Base-by-base conservation (phyloP, 2,113 vertebrate species). In the Centropus bengalensis region DNA sequence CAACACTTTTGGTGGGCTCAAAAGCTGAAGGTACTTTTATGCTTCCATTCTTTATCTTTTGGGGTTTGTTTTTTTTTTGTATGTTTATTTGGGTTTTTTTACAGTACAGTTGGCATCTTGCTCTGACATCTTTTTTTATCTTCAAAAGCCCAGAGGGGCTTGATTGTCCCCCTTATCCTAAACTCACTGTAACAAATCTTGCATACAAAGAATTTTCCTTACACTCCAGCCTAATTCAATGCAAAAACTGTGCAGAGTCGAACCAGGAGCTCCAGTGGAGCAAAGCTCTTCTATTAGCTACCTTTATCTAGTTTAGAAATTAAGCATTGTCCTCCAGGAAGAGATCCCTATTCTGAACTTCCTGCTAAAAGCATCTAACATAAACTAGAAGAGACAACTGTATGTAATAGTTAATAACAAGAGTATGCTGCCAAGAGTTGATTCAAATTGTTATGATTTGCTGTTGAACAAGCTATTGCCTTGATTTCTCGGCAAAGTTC, bases 401-500 rank as follows among this genome's bases (percentile, higher is more conserved):
- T 0, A 12, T 5, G 28, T 2, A 26, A 52, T 1, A 55, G 19
- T 30, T 22, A 84, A 70, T 59, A 49, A 68, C 54, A 12, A 2
- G 27, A 68, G 58, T 0, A 5, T 3, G 30, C 62, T 56, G 82
- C 84, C 47, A 32, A 19, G 71, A 36, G 52, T 26, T 22, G 21
- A 62, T 95, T 90, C 58, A 49, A 75, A 67, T 45, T 3, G 18
- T 14, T 59, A 58, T 7, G 68, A 76, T 83, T 70, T 71, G 79
- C 89, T 66, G 85, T 79, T 79, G 85, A 94, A 91, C 73, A 69
- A 96, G 92, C 66, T 55, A 70, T 83, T 64, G 86, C 95, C 95
- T 93, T 51, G 89, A 92, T 89, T 96, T 91, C 91, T 59, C 54
- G 18, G 87, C 91, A 91, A 51, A 79, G 92, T 96, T 89, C 93